A percentile compares a stretch with the other conserved stretches of the same genome.
These are phyloP conservation scores for Tonatia bakeri DNA, from an alignment of 2,113 vertebrate genomes.

Conservation along the genomic window DNA sequence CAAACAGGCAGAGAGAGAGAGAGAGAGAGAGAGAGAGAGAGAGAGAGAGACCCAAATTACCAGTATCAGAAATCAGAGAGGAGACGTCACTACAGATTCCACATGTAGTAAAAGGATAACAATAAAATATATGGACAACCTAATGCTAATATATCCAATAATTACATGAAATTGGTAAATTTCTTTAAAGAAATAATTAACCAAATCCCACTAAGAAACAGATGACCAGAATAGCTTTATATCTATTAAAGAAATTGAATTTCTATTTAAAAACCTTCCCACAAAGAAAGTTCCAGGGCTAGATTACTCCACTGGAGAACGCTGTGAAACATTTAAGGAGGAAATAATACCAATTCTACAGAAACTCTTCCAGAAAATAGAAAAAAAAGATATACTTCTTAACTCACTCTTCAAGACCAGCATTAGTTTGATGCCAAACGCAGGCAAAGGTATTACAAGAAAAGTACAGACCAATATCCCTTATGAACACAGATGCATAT, in stretches of 20 bases:
- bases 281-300: background rate
- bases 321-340: background rate
- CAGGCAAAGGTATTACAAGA: background rate
- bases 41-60: background rate
- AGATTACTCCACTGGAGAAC: background rate
- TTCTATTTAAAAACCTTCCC: background rate
- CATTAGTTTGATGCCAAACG: background rate
- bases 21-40: background rate
- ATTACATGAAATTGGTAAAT: background rate
- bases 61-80: background rate
- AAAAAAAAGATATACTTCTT: background rate
- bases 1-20: background rate
- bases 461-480: background rate
- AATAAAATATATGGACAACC: background rate
- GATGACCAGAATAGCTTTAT: background rate
- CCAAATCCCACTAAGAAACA: background rate
- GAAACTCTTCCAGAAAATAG: background rate
- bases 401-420: background rate
- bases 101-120: background rate
- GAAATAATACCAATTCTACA: background rate
- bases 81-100: background rate
- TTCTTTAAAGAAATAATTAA: constrained; percentile 7
- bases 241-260: background rate
- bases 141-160: background rate
- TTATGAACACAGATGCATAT: background rate